Evolutionary conservation across 35 echinoderm and acorn worm genomes (phyloP).

Genomic region (Antedon bifida): DNA sequence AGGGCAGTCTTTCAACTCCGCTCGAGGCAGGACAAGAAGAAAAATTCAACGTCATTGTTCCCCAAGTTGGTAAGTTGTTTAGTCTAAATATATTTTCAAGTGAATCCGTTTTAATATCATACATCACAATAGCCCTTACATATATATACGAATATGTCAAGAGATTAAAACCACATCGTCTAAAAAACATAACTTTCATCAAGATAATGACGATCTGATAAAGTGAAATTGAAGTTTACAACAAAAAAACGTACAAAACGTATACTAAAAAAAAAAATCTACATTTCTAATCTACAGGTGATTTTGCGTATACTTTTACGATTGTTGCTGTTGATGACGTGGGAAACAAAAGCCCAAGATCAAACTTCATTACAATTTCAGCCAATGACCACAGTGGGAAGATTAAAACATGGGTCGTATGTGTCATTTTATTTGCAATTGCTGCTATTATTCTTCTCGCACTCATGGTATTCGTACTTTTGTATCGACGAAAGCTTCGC

Average conservation of each 20-base stretch:
- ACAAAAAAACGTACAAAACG: too few species aligned
- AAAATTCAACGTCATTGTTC: neutral
- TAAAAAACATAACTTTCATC: too few species aligned
- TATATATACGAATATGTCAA: too few species aligned
- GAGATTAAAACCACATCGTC: too few species aligned
- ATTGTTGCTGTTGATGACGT: conserved; percentile 7
- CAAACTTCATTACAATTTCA: conserved; percentile 20
- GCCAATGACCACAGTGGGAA: neutral
- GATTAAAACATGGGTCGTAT: neutral
- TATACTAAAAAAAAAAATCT: too few species aligned
- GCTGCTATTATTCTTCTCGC: neutral
- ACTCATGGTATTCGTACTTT: neutral
- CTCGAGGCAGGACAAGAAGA: neutral
- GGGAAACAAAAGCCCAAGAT: conserved; percentile 11
- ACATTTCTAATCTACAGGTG: conserved; percentile 5
- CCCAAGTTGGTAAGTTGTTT: neutral
- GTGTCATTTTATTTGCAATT: neutral
- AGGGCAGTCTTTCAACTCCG: neutral
- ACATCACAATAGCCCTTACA: too few species aligned
- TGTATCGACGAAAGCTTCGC: neutral
- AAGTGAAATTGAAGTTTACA: too few species aligned
- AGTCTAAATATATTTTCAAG: too few species aligned
- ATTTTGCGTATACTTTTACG: conserved; percentile 24
- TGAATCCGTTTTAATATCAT: too few species aligned
- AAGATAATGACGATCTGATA: too few species aligned